Conservation (phyloP, 1,140 invertebrate species). For the Drosophila sproati region DNA sequence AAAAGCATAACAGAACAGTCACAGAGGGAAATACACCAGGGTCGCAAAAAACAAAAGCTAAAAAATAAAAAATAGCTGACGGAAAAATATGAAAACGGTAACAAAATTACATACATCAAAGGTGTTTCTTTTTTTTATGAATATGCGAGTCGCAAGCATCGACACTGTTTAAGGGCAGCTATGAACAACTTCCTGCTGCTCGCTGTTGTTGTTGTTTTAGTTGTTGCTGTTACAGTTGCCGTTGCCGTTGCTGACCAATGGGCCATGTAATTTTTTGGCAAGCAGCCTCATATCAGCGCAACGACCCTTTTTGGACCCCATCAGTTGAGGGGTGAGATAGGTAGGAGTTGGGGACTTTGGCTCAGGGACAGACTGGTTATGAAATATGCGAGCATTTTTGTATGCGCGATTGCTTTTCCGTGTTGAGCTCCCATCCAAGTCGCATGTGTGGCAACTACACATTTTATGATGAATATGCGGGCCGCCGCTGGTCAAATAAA, state of each 20-base stretch:
- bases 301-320: constrained; percentile 40
- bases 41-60: constrained; percentile 15
- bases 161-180: constrained; percentile 2
- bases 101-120: constrained; percentile 83
- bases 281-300: constrained; percentile 71
- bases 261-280: constrained; percentile 82
- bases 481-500: constrained; percentile 69
- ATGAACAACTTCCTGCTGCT: constrained; percentile 18
- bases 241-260: constrained; percentile 68
- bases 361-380: constrained; percentile 38
- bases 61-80: constrained; percentile 39
- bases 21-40: constrained; percentile 21
- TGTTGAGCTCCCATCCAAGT: constrained; percentile 23
- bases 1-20: constrained; percentile 33
- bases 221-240: constrained; percentile 25
- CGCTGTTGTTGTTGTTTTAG: constrained; percentile 8
- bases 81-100: constrained; percentile 69
- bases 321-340: background rate
- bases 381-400: constrained; percentile 61
- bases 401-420: constrained; percentile 69
- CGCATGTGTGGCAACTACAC: constrained; percentile 31
- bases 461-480: constrained; percentile 78
- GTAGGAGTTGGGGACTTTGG: constrained; percentile 38
- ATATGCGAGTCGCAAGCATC: constrained; percentile 54
- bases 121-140: constrained; percentile 72